Evolutionary conservation across 1,140 invertebrate genomes (phyloP), one percentile per base, ranked within the genome.

Genomic region (Drosophila kohkoa): DNA sequence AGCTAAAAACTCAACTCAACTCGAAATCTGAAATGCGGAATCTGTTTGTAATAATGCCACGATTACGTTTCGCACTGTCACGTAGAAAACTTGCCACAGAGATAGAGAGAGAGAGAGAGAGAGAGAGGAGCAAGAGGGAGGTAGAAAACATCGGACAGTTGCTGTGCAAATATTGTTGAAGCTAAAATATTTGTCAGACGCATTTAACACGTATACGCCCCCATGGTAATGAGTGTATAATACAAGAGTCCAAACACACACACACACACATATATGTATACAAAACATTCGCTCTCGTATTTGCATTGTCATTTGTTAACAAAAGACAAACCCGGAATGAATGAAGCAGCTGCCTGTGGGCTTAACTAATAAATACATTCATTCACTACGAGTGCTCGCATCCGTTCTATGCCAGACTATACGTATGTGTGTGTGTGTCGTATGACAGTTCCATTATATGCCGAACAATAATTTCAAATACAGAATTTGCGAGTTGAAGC

Each of bases 121-220:
- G 35, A 38, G 15, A 46, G 35, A 15, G 74, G 62, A 5, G 32
- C 32, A 32, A 25, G 20, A 25, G 32, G 32, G 32, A 32, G 32
- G 32, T 5, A 6, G 32, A 8, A 32, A 32, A 32, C 32, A 32
- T 5, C 20, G 28, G 8, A 25, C 41, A 45, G 51, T 57, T 52
- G 66, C 67, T 66, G 75, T 65, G 77, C 57, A 82, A 86, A 87
- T 86, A 78, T 86, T 82, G 79, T 86, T 58, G 49, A 51, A 72
- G 79, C 67, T 74, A 76, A 77, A 83, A 83, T 86, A 82, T 86
- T 86, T 86, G 77, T 82, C 82, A 52, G 74, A 55, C 80, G 79
- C 82, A 85, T 80, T 86, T 88, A 86, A 86, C 82, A 86, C 82
- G 82, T 86, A 86, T 88, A 82, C 82, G 82, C 82, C 82, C 82